These are phyloP conservation scores for Stenoptilia bipunctidactyla DNA, from an alignment of 2,888 invertebrate species.

Conservation along the genomic window DNA sequence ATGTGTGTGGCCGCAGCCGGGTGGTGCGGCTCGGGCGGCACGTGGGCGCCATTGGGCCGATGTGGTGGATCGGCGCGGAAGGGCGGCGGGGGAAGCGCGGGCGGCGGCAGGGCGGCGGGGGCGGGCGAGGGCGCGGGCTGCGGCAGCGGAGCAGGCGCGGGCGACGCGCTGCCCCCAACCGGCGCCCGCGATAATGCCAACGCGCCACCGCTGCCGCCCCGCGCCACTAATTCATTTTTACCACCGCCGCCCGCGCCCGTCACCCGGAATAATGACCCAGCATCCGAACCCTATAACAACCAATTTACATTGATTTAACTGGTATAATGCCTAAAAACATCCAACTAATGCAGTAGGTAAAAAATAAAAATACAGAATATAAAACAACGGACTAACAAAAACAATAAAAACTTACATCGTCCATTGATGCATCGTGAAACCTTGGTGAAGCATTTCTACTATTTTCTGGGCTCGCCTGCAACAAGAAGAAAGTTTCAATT, in stretches of 20 bases:
- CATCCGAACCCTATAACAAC: constrained; percentile 51
- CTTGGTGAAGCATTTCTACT: constrained; percentile 63
- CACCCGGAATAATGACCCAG: constrained; percentile 58
- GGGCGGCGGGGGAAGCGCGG: constrained; percentile 74
- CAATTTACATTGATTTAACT: too few species aligned
- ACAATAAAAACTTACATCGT: constrained; percentile 44
- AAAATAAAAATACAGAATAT: too few species aligned
- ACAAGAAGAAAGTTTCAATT: constrained; percentile 26
- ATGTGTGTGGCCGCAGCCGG: constrained; percentile 39
- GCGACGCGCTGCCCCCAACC: constrained; percentile 72
- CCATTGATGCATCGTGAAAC: constrained; percentile 64
- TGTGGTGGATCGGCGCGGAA: constrained; percentile 67
- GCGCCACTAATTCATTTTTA: constrained; percentile 71
- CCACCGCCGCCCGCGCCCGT: constrained; percentile 79
- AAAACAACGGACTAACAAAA: too few species aligned
- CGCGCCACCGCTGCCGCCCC: constrained; percentile 76
- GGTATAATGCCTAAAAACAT: too few species aligned
- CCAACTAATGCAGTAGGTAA: too few species aligned
- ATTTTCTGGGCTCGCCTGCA: constrained; percentile 65
- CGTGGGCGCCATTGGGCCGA: constrained; percentile 50
- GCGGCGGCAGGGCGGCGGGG: constrained; percentile 76
- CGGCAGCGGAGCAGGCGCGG: constrained; percentile 76
- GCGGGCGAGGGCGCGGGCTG: constrained; percentile 79
- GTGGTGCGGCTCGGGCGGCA: constrained; percentile 46
- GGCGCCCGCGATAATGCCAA: constrained; percentile 73